Percentiles rank a stretch among this genome's conserved stretches.
phyloP scores from a whole-genome alignment of 2,113 vertebrate species.

The Oceanodroma tethys region DNA sequence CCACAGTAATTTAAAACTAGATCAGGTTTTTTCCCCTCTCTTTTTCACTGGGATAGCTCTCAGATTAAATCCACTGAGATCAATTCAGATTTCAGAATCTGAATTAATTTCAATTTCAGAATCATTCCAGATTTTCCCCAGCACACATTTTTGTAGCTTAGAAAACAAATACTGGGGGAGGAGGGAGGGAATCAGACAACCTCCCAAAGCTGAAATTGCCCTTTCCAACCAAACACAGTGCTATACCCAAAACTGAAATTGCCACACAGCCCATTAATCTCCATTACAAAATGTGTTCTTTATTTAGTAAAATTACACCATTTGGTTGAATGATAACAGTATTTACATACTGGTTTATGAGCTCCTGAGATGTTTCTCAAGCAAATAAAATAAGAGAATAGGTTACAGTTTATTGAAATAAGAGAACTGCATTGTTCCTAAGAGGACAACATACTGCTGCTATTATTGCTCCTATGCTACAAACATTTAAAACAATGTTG shows the following conservation, averaged over 20 bases:
- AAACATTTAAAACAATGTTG: slow-evolving; percentile 2
- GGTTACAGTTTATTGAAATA: slow-evolving; percentile 55
- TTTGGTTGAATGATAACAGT: slow-evolving; percentile 49
- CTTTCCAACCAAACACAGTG: background rate
- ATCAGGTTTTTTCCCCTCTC: background rate
- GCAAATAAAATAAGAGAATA: slow-evolving; percentile 53
- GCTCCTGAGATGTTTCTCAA: slow-evolving; percentile 49
- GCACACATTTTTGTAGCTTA: background rate
- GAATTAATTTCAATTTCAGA: too few relatives aligned
- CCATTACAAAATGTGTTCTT: slow-evolving; percentile 51
- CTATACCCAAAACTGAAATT: slow-evolving; percentile 14
- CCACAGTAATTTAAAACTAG: background rate
- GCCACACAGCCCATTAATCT: slow-evolving; percentile 38
- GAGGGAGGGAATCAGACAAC: background rate
- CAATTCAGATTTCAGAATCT: too few relatives aligned
- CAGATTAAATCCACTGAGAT: background rate
- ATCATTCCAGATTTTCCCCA: background rate
- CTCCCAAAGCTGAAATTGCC: slow-evolving; percentile 20
- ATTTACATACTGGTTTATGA: slow-evolving; percentile 58
- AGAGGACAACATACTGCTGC: slow-evolving; percentile 40
- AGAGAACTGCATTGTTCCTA: slow-evolving; percentile 37
- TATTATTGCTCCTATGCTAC: slow-evolving; percentile 32
- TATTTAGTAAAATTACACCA: slow-evolving; percentile 56
- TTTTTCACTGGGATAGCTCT: background rate
- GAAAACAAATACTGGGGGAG: background rate